Evolutionary conservation across 2,888 invertebrate genomes (phyloP), one percentile per base, ranked within the genome.

Genomic region (Oligia latruncula): DNA sequence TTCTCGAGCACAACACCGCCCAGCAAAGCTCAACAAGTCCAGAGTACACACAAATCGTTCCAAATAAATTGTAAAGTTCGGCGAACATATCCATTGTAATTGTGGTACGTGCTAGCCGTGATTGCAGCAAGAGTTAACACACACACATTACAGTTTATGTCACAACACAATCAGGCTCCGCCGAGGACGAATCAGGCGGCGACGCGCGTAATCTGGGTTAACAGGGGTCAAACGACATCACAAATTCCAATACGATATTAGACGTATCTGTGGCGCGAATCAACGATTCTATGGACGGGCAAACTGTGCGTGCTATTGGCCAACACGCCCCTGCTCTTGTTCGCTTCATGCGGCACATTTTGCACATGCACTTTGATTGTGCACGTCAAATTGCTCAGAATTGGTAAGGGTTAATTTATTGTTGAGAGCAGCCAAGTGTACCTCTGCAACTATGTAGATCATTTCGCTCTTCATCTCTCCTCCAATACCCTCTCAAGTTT

Each of bases 191-290:
- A 97, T 97, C 97, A 96, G 96, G 97, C 95, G 96, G 94, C 96
- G 96, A 96, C 97, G 94, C 95, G 95, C 97, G 97, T 97, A 97
- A 97, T 97, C 97, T 97, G 97, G 97, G 97, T 98, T 97, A 98
- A 98, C 97, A 97, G 97, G 97, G 97, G 97, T 98, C 97, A 97
- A 98, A 97, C 97, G 97, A 97, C 97, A 97, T 97, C 97, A 97
- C 97, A 97, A 97, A 97, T 97, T 97, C 97, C 97, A 97, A 97
- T 97, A 97, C 97, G 97, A 97, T 96, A 97, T 97, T 97, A 97
- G 96, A 97, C 95, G 95, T 96, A 97, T 97, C 97, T 96, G 96
- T 96, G 95, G 96, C 96, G 96, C 95, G 96, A 96, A 96, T 96
- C 96, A 95, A 95, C 95, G 94, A 92, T 93, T 93, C 94, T 93